Conservation (phyloP, 2,113 vertebrate genomes). For the Mormoops blainvillei region DNA sequence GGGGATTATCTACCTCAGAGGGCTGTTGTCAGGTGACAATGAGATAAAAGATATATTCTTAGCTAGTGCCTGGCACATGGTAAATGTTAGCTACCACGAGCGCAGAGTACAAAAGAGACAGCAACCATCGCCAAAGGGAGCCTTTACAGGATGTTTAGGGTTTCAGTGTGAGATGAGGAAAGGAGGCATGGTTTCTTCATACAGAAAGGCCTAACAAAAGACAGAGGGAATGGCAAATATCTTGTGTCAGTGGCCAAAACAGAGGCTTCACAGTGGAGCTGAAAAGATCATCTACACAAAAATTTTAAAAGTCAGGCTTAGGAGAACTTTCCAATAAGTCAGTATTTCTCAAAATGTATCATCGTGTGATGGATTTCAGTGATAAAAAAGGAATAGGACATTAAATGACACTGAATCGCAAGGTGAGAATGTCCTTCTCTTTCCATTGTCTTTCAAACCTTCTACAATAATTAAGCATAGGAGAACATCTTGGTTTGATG, state of each 20-base stretch:
- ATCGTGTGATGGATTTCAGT: background rate
- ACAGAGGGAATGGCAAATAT: background rate
- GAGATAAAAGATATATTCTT: background rate
- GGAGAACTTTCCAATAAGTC: background rate
- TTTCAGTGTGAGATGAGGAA: background rate
- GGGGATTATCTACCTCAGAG: background rate
- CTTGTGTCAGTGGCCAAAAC: background rate
- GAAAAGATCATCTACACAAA: background rate
- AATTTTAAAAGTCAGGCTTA: background rate
- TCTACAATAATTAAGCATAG: background rate
- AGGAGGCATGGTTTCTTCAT: background rate
- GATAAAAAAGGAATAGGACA: background rate
- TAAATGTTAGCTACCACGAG: background rate
- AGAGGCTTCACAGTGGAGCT: background rate
- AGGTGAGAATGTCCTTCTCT: background rate
- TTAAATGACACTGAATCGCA: background rate
- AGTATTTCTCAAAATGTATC: background rate
- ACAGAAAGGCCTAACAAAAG: background rate
- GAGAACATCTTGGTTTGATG: background rate
- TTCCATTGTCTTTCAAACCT: background rate
- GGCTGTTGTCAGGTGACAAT: background rate
- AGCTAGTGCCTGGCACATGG: background rate
- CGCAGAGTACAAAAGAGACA: background rate
- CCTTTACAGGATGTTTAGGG: background rate
- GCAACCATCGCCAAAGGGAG: background rate